These are phyloP conservation scores for Aplodontia rufa DNA, from an alignment of 2,113 vertebrate genomes.

Conservation along the genomic window DNA sequence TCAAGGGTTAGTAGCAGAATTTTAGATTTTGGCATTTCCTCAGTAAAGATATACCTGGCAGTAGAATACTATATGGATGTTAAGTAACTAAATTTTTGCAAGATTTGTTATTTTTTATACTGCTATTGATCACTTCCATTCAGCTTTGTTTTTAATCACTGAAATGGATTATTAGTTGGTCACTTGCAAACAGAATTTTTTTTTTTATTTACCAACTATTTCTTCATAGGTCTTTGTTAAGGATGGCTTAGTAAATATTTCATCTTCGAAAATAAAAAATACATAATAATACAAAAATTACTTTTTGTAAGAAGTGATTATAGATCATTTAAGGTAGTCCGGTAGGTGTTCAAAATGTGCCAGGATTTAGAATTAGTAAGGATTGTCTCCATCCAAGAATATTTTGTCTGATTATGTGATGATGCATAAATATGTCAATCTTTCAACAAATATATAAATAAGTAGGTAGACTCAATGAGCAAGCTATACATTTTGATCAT, in stretches of 20 bases:
- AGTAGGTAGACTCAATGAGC: background rate
- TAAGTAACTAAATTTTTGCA: background rate
- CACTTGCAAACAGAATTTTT: background rate
- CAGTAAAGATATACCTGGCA: background rate
- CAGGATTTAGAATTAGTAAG: background rate
- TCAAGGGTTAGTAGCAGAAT: background rate
- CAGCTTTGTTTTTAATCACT: constrained; percentile 23
- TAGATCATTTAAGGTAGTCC: background rate
- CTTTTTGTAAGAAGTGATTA: background rate
- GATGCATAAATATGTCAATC: background rate
- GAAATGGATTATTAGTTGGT: background rate
- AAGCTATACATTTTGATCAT: background rate
- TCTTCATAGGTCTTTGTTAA: background rate
- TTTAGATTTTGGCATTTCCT: constrained; percentile 26
- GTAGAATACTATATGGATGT: background rate
- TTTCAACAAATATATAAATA: background rate
- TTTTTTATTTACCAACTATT: background rate
- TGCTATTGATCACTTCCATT: background rate
- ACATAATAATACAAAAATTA: background rate
- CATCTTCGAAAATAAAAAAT: background rate
- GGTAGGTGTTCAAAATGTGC: background rate
- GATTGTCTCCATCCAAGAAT: background rate
- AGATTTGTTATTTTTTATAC: background rate
- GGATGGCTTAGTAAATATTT: background rate
- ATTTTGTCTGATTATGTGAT: background rate